A percentile compares a stretch with the other conserved stretches of the same genome.
These are phyloP conservation scores for Slavum lentiscoides DNA, from an alignment of 2,888 invertebrate genomes.

Conservation along the genomic window DNA sequence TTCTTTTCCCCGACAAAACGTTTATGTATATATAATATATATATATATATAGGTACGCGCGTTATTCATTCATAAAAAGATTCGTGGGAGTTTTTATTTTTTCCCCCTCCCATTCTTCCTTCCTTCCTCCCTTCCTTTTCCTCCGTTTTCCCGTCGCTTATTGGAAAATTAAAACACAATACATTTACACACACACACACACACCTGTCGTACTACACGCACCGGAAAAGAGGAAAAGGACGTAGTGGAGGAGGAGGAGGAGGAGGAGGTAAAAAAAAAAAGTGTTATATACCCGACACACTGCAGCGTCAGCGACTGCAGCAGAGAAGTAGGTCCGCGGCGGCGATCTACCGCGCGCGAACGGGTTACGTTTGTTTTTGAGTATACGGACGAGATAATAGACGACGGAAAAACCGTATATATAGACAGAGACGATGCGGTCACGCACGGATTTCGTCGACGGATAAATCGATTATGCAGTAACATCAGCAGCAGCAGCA, in stretches of 20 bases:
- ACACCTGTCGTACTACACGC: background rate
- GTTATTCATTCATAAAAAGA: slow-evolving; percentile 49
- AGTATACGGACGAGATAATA: background rate
- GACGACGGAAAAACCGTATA: slow-evolving; percentile 32
- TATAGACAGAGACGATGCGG: background rate
- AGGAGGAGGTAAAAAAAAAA: too few relatives aligned
- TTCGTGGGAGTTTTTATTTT: slow-evolving; percentile 52
- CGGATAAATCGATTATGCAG: slow-evolving; percentile 13
- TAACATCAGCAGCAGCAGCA: too few relatives aligned
- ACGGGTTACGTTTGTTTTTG: slow-evolving; percentile 47
- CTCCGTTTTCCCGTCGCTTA: slow-evolving; percentile 1
- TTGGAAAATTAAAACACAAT: slow-evolving; percentile 34
- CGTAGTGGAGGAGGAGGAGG: background rate
- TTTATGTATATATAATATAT: slow-evolving; percentile 9
- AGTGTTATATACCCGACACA: too few relatives aligned
- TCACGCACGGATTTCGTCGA: slow-evolving; percentile 51
- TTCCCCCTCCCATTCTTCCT: background rate
- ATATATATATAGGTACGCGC: slow-evolving; percentile 4
- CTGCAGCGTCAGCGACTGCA: background rate
- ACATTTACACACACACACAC: too few relatives aligned
- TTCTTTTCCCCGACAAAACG: background rate
- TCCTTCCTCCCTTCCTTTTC: background rate
- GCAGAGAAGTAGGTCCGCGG: background rate
- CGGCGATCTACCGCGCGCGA: too few relatives aligned
- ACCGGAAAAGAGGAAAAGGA: slow-evolving; percentile 26